phyloP scores from a whole-genome alignment of 2,797 vertebrate species.

The Mormyrus proboscirostris region DNA sequence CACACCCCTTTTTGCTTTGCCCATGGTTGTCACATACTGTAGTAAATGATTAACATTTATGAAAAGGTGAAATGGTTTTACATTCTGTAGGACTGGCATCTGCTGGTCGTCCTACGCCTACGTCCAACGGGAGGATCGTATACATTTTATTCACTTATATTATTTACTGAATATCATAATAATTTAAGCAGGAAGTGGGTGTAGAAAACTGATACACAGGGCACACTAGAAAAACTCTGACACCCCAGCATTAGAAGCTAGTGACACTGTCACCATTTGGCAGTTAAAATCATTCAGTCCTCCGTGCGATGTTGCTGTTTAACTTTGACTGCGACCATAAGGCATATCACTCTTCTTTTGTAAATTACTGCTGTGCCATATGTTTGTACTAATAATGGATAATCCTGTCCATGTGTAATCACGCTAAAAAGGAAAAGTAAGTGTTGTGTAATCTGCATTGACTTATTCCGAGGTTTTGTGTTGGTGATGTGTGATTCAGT shows the following conservation, averaged over 20 bases:
- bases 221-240: neutral
- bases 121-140: neutral
- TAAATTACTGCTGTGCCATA: slow-evolving; percentile 33
- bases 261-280: neutral
- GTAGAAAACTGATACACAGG: neutral
- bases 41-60: slow-evolving; percentile 1
- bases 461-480: neutral
- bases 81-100: neutral
- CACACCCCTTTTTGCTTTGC: slow-evolving; percentile 2
- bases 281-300: neutral
- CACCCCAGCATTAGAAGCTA: neutral
- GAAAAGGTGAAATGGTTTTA: neutral
- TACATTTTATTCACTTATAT: neutral
- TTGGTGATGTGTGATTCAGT: neutral
- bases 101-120: neutral
- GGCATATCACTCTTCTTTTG: slow-evolving; percentile 3
- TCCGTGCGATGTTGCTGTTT: neutral
- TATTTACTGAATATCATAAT: neutral
- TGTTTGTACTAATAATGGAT: slow-evolving; percentile 14
- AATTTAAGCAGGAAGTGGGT: neutral
- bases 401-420: neutral
- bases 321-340: neutral
- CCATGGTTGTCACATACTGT: neutral
- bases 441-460: neutral
- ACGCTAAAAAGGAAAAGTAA: slow-evolving; percentile 17